Evolutionary conservation across 1,140 invertebrate species (phyloP), one percentile per base, ranked within the genome.

Genomic region (Drosophila chauvacae): DNA sequence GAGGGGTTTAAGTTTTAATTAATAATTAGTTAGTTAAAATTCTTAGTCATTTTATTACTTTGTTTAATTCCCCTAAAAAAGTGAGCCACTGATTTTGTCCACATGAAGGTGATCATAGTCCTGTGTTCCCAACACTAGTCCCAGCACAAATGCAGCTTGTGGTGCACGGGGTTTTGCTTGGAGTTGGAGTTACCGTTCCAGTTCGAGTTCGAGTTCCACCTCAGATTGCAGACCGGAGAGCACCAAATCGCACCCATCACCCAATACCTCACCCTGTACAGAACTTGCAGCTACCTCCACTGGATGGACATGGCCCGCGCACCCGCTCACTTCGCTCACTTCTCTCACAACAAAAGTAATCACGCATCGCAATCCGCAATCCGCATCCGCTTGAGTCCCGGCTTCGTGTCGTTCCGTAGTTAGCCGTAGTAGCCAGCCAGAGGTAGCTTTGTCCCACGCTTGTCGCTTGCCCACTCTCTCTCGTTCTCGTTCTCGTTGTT

Each of bases 341-440:
- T 72, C 68, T 59, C 45, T 72, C 70, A 73, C 70, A 60, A 55
- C 70, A 18, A 51, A 51, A 7, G 7, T 9, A 50, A 50, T 44
- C 61, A 66, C 37, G 51, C 42, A 42, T 11, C 45, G 39, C 47
- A 70, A 65, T 33, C 30, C 30, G 30, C 26, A 30, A 41, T 53
- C 35, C 66, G 66, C 71, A 74, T 62, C 58, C 50, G 58, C 70
- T 75, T 74, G 44, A 42, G 48, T 56, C 70, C 71, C 48, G 58
- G 71, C 71, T 74, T 74, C 57, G 51, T 41, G 58, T 71, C 45
- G n/a, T 73, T 35, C 55, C 76, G 81, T 85, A 81, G 81, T 61
- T 53, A 41, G 70, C 26, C 51, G 5, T 37, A 33, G 60, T 66
- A 70, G 66, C 53, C 55, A 50, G 68, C 58, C 47, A 33, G 50